Conservation (phyloP, 2,113 vertebrate species). For the Tachuris rubrigastra region DNA sequence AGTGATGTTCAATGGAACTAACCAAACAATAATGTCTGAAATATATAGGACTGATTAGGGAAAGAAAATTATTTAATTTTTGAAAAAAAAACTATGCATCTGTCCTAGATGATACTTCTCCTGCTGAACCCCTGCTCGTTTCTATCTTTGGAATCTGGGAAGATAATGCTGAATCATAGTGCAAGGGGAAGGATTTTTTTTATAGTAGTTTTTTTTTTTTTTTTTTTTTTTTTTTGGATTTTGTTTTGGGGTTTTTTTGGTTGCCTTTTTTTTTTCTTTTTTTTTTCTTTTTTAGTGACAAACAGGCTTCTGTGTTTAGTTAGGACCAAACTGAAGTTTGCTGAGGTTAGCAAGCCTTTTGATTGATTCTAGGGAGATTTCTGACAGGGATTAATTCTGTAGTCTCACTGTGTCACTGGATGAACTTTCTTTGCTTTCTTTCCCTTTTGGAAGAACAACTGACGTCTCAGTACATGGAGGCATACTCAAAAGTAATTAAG, state of each 20-base stretch:
- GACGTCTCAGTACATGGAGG: not conserved
- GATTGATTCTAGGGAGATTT: not conserved
- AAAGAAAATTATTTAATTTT: not conserved
- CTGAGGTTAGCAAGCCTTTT: not conserved
- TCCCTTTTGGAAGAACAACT: not conserved
- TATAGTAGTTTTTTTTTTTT: not conserved
- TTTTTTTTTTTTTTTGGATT: not conserved
- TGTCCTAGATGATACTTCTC: not conserved
- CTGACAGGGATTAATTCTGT: not conserved
- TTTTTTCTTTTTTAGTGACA: accelerated
- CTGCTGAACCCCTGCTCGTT: not conserved
- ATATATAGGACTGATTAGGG: not conserved
- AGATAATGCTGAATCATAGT: not conserved
- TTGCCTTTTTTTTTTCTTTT: too few relatives aligned
- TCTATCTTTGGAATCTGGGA: not conserved
- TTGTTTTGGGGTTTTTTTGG: too few relatives aligned
- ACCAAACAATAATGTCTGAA: not conserved
- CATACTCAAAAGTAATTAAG: not conserved
- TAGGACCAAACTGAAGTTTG: not conserved
- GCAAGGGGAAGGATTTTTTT: not conserved
- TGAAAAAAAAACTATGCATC: not conserved
- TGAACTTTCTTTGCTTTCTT: not conserved
- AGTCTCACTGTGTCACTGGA: not conserved
- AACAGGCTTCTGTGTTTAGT: not conserved
- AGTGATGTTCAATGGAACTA: not conserved